A percentile compares a stretch with the other conserved stretches of the same genome.
Conservation (phyloP, 2,888 invertebrate species). For the Carpatolechia fugitivella region DNA sequence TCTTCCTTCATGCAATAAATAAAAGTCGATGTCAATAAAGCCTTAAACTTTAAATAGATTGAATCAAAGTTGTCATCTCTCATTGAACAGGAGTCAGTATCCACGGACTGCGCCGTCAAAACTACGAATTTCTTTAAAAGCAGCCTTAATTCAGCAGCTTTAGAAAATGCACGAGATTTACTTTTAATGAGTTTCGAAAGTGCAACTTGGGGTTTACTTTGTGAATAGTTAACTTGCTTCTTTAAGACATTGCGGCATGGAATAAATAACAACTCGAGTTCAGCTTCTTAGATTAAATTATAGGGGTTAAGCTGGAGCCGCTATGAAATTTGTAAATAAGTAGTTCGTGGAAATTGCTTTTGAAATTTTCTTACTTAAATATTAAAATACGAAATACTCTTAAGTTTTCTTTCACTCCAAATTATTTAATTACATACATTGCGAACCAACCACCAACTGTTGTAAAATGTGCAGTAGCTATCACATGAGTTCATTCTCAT, state of each 20-base stretch:
- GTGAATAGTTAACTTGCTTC: constrained; percentile 52
- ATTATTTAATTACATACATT: no score
- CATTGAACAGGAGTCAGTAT: not conserved
- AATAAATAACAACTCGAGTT: constrained; percentile 9
- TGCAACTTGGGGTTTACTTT: constrained; percentile 70
- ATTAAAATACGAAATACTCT: no score
- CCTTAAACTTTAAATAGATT: not conserved
- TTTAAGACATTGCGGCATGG: constrained; percentile 10
- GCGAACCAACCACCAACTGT: no score
- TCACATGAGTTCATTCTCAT: no score
- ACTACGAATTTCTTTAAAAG: constrained; percentile 45
- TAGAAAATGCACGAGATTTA: constrained; percentile 75
- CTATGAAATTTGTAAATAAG: not conserved
- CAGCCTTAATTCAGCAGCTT: constrained; percentile 72
- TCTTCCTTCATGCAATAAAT: no score
- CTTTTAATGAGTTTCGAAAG: constrained; percentile 77
- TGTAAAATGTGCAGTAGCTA: no score
- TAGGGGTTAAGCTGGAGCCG: constrained; percentile 1
- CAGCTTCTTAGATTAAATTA: constrained; percentile 10
- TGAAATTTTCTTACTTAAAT: not conserved
- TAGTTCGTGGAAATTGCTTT: not conserved
- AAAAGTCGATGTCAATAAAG: no score
- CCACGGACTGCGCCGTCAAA: not conserved
- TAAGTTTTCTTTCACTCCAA: no score
- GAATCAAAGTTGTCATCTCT: not conserved